These are phyloP conservation scores for Todiramphus saurophagus DNA, from an alignment of 2,113 vertebrate genomes.

Conservation along the genomic window DNA sequence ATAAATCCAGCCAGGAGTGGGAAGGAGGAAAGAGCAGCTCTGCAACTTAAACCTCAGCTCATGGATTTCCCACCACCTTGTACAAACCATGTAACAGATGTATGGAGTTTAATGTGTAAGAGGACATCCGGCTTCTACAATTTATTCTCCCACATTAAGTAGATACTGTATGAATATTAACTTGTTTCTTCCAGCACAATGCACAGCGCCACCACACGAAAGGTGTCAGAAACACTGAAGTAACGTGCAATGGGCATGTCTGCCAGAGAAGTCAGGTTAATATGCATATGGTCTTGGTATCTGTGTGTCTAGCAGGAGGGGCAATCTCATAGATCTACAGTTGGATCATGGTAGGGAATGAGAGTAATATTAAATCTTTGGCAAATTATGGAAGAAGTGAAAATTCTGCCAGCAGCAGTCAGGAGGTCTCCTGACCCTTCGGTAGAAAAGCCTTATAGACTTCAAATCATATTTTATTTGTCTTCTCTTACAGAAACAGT, in stretches of 20 bases:
- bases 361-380: neutral
- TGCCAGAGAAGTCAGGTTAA: neutral
- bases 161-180: neutral
- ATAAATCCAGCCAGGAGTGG: accelerated
- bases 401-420: neutral
- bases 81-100: neutral
- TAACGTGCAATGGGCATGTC: accelerated
- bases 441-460: neutral
- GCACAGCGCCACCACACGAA: neutral
- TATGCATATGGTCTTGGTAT: neutral
- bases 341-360: neutral
- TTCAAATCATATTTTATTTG: neutral
- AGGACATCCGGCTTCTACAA: neutral
- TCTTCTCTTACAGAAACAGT: neutral
- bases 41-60: neutral
- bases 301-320: neutral
- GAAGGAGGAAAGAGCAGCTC: neutral
- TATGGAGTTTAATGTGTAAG: neutral
- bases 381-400: neutral
- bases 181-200: neutral
- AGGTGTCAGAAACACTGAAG: neutral
- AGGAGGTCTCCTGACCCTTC: neutral
- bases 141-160: neutral
- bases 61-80: neutral
- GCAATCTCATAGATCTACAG: neutral